Base-by-base conservation (phyloP, 2,113 vertebrate species). In the Antechinus flavipes region DNA sequence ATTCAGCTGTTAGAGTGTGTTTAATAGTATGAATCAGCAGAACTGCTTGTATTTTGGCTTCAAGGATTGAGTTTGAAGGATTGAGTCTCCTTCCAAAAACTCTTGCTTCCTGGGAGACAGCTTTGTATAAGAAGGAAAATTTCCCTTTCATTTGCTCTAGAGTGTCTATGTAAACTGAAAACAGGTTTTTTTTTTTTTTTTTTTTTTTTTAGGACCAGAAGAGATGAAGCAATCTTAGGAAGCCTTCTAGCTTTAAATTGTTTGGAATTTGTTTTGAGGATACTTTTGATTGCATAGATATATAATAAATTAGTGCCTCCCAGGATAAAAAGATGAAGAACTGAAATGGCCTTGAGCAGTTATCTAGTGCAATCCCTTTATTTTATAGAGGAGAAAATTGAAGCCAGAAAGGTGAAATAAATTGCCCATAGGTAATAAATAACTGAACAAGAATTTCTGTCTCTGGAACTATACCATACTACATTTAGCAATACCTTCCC, bases 31-130 rank as follows among this genome's bases (percentile, higher is more conserved):
- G n/a, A 95, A 12, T 97, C 94, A 61, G 54, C 14, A 89, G 53
- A 54, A 93, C 35, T 58, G 16, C 54, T 94, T 10, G 90, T 23
- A 6, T 91, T 10, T 53, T 93, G 84, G 90, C 91, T 76, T 1
- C 55, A 52, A 93, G 93, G 94, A 23, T 52, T 58, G 46, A 22
- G 1, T 90, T 46, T 35, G 89, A 96, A 92, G 54, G 35, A 49
- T 25, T 92, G 35, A 56, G 56, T 91, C 93, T 2, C 52, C 93
- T 53, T 91, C 89, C 49, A 89, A 89, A 95, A 84, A 14, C 90
- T 49, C 46, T 30, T 54, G 95, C 94, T 96, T 95, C 97, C 96
- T 12, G 22, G 97, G 97, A 54, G 93, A 95, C 96, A 42, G 76
- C 16, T 26, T 47, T 47, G 3, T 8, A 90, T 0, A 47, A 46